phyloP scores from a whole-genome alignment of 2,888 invertebrate species.

The Trypoxylon attenuatum region DNA sequence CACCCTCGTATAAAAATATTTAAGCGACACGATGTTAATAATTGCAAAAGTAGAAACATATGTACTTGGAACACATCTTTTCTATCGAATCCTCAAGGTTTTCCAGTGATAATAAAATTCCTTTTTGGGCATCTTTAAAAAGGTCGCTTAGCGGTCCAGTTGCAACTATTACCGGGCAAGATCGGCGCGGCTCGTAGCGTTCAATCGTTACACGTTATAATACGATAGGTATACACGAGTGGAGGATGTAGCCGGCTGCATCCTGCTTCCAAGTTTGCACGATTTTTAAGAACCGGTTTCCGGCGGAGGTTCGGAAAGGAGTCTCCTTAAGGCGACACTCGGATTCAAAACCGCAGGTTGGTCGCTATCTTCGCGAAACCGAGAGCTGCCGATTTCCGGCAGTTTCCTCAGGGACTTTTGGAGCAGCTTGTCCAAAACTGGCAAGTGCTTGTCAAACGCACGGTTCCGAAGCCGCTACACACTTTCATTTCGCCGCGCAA shows the following conservation, averaged over 20 bases:
- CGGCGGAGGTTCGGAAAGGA: conserved; percentile 22
- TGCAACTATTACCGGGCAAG: conserved; percentile 29
- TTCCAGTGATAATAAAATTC: too few relatives aligned
- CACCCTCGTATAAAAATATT: too few relatives aligned
- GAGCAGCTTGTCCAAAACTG: too few relatives aligned
- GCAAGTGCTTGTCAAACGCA: too few relatives aligned
- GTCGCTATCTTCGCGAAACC: conserved; percentile 4
- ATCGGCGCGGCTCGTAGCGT: conserved; percentile 8
- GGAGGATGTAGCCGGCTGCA: conserved; percentile 28
- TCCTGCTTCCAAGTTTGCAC: conserved; percentile 27
- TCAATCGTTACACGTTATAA: conserved; percentile 44
- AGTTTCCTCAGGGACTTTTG: too few relatives aligned
- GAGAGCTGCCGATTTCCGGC: too few relatives aligned
- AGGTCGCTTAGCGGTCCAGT: background rate
- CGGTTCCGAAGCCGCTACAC: too few relatives aligned
- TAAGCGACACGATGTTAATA: too few relatives aligned
- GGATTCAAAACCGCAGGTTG: background rate
- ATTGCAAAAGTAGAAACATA: too few relatives aligned
- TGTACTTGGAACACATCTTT: too few relatives aligned
- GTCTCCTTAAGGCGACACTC: conserved; percentile 30
- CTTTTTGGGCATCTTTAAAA: background rate
- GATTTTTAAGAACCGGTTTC: conserved; percentile 50
- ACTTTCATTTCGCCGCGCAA: too few relatives aligned
- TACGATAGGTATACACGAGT: conserved; percentile 18
- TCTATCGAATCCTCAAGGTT: too few relatives aligned